Percentiles rank a stretch among this genome's conserved stretches.
Conservation (phyloP, 1,140 invertebrate genomes). For the Pseudomyrmex dendroicus region DNA sequence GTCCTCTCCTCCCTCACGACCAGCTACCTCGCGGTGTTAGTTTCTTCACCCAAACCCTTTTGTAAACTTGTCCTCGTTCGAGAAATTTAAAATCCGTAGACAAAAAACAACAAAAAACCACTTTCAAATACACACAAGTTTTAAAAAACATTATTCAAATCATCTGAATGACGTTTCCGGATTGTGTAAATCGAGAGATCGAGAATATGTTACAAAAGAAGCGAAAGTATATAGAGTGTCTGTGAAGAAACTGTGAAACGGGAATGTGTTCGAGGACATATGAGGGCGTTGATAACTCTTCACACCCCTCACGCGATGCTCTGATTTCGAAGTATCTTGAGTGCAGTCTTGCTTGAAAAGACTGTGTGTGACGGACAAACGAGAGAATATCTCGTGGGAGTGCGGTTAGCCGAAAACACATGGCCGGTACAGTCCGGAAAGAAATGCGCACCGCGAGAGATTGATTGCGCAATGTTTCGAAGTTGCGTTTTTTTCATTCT, state of each 20-base stretch:
- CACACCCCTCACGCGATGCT: neutral
- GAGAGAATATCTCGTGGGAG: slow-evolving; percentile 63
- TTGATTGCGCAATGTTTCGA: neutral
- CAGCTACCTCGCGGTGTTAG: slow-evolving; percentile 20
- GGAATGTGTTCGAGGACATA: neutral
- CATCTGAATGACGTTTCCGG: neutral
- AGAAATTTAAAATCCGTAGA: too few species aligned
- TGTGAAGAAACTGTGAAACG: slow-evolving; percentile 1
- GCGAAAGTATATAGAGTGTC: neutral
- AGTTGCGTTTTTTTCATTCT: neutral
- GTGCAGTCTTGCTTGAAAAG: slow-evolving; percentile 26
- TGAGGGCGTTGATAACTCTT: slow-evolving; percentile 31
- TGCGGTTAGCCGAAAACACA: slow-evolving; percentile 66
- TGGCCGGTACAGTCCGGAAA: slow-evolving; percentile 67
- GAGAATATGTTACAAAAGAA: neutral
- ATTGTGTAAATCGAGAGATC: neutral
- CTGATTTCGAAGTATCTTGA: slow-evolving; percentile 29
- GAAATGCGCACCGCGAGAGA: slow-evolving; percentile 24
- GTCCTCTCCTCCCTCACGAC: slow-evolving; percentile 26
- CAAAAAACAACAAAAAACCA: too few species aligned
- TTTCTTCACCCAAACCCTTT: slow-evolving; percentile 14
- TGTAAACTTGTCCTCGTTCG: too few species aligned
- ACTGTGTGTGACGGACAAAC: slow-evolving; percentile 47
- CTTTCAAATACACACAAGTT: neutral
- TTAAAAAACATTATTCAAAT: slow-evolving; percentile 7